These are phyloP conservation scores for Epinephelus fuscoguttatus DNA, from an alignment of 2,113 vertebrate species.

Conservation along the genomic window DNA sequence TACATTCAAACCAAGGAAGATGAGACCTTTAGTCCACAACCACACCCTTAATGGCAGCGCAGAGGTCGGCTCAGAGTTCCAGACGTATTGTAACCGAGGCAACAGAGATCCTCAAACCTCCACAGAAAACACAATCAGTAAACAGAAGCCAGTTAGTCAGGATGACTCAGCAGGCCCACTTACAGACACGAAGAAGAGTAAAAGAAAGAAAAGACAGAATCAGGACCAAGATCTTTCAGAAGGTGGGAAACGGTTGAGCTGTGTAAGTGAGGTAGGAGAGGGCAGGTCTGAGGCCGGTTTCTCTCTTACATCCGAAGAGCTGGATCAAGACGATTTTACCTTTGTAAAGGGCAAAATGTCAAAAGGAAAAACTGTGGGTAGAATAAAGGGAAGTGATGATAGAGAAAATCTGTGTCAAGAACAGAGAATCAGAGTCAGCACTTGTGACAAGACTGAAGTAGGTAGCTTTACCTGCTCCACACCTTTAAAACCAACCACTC, in stretches of 20 bases:
- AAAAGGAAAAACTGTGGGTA: neutral
- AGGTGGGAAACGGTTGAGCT: slow-evolving; percentile 21
- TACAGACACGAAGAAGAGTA: neutral
- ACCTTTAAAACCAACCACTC: neutral
- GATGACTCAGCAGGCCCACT: neutral
- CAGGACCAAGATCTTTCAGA: neutral
- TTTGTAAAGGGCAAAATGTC: neutral
- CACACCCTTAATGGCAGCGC: neutral
- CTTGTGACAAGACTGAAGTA: neutral
- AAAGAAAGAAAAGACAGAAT: neutral
- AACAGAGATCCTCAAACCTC: neutral
- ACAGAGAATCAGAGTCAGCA: slow-evolving; percentile 17
- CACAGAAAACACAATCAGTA: neutral
- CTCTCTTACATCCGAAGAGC: neutral
- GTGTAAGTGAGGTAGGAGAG: neutral
- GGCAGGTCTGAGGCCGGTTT: neutral
- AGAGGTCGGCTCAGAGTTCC: neutral
- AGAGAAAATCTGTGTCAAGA: neutral
- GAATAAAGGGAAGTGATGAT: neutral
- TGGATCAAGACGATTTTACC: neutral
- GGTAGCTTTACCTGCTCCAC: neutral
- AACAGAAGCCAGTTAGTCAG: neutral
- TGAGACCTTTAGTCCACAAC: slow-evolving; percentile 3
- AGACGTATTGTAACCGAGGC: neutral
- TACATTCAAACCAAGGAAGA: slow-evolving; percentile 71